Conservation (phyloP, 2,113 vertebrate species). For the Perognathus longimembris region DNA sequence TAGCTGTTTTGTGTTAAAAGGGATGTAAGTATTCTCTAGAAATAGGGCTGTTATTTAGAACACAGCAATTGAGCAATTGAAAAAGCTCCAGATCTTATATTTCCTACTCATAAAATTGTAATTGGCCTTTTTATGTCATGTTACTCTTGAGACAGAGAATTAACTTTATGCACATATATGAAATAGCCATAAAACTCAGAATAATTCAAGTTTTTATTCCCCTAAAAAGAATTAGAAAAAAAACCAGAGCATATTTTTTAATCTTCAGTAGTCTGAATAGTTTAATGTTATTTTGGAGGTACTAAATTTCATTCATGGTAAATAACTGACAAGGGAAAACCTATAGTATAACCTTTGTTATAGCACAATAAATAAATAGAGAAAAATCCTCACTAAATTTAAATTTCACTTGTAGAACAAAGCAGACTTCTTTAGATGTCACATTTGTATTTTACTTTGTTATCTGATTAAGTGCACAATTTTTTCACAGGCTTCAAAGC, state of each 20-base stretch:
- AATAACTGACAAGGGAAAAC: slow-evolving; percentile 62
- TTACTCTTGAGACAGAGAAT: slow-evolving; percentile 69
- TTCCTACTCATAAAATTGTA: slow-evolving; percentile 73
- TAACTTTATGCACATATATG: slow-evolving; percentile 70
- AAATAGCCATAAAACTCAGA: slow-evolving; percentile 66
- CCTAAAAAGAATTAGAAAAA: slow-evolving; percentile 64
- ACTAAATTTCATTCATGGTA: slow-evolving; percentile 70
- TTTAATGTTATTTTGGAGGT: slow-evolving; percentile 68
- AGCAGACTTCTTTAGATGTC: background rate
- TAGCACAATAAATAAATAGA: slow-evolving; percentile 59
- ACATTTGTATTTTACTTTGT: slow-evolving; percentile 39
- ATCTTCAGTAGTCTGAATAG: slow-evolving; percentile 52
- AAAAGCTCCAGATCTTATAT: slow-evolving; percentile 58
- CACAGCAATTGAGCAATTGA: slow-evolving; percentile 69
- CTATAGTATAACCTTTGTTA: slow-evolving; percentile 47
- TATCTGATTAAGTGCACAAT: background rate
- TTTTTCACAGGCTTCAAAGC: background rate
- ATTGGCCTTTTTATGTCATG: slow-evolving; percentile 71
- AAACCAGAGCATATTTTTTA: slow-evolving; percentile 73
- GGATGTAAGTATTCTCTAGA: slow-evolving; percentile 63
- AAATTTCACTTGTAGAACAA: slow-evolving; percentile 27
- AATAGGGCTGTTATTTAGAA: slow-evolving; percentile 68
- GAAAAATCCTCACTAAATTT: slow-evolving; percentile 36
- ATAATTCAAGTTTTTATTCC: slow-evolving; percentile 57
- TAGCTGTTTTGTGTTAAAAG: slow-evolving; percentile 54